Conservation (phyloP, 2,113 vertebrate genomes). For the Macrotis lagotis region DNA sequence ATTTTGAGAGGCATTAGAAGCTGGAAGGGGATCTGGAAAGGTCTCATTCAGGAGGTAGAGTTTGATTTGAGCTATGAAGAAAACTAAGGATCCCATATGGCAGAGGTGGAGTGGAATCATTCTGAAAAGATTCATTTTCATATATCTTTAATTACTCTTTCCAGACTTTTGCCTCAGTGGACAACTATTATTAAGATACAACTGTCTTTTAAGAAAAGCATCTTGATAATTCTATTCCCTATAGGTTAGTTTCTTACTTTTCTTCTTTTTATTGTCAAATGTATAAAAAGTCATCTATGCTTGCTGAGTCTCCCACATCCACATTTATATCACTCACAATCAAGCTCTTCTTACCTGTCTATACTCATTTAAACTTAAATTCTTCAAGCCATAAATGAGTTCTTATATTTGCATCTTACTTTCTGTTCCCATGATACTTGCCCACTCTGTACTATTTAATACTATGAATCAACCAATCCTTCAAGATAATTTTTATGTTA, state of each 20-base stretch:
- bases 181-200: not conserved
- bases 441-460: not conserved
- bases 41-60: not conserved
- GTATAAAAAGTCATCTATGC: too few relatives aligned
- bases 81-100: not conserved
- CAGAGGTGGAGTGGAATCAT: not conserved
- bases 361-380: too few relatives aligned
- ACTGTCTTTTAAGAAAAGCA: not conserved
- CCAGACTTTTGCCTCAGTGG: not conserved
- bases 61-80: not conserved
- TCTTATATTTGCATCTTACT: not conserved
- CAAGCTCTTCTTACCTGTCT: too few relatives aligned
- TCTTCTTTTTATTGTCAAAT: too few relatives aligned
- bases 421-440: not conserved
- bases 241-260: too few relatives aligned
- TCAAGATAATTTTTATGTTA: not conserved
- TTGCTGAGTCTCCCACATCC: too few relatives aligned
- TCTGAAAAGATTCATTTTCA: not conserved
- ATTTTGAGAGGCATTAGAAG: not conserved
- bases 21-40: not conserved
- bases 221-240: too few relatives aligned
- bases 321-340: too few relatives aligned
- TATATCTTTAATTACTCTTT: not conserved
- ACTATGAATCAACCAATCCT: not conserved
- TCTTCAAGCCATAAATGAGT: too few relatives aligned